phyloP scores from a whole-genome alignment of 2,888 invertebrate species.

The Sarcophaga subvicina region DNA sequence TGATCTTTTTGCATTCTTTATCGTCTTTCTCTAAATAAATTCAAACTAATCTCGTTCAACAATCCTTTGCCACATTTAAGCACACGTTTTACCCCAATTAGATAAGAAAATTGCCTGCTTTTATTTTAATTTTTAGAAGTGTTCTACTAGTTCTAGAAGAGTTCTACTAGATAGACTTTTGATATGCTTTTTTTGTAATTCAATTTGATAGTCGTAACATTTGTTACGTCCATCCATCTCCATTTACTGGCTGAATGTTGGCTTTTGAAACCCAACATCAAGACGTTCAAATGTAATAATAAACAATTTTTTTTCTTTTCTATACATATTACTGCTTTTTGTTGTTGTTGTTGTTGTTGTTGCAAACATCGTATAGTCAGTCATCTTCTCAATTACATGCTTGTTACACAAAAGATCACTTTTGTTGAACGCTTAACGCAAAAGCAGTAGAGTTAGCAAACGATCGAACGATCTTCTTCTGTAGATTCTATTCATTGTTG shows the following conservation, averaged over 20 bases:
- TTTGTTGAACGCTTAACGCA: slow-evolving; percentile 42
- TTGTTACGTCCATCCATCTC: slow-evolving; percentile 50
- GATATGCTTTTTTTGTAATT: slow-evolving; percentile 24
- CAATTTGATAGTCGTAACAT: slow-evolving; percentile 42
- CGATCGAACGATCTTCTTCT: slow-evolving; percentile 18
- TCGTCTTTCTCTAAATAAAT: too few relatives aligned
- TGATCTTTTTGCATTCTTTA: too few relatives aligned
- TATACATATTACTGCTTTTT: not conserved
- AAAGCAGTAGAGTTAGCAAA: not conserved
- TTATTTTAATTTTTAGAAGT: slow-evolving; percentile 4
- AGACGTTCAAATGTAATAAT: slow-evolving; percentile 41
- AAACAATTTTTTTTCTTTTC: slow-evolving; percentile 34
- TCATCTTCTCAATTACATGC: slow-evolving; percentile 64
- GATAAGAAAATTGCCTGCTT: not conserved
- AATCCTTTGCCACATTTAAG: too few relatives aligned
- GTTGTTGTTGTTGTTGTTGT: slow-evolving; percentile 24
- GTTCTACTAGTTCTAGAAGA: slow-evolving; percentile 2
- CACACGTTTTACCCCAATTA: too few relatives aligned
- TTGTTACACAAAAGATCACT: slow-evolving; percentile 64
- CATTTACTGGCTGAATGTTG: slow-evolving; percentile 32
- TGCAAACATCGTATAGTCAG: slow-evolving; percentile 5
- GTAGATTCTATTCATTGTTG: not conserved
- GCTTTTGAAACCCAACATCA: slow-evolving; percentile 51
- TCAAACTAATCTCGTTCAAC: too few relatives aligned
- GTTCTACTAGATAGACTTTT: slow-evolving; percentile 31